phyloP scores from a whole-genome alignment of 2,888 invertebrate genomes.

The Synanthedon formicaeformis region DNA sequence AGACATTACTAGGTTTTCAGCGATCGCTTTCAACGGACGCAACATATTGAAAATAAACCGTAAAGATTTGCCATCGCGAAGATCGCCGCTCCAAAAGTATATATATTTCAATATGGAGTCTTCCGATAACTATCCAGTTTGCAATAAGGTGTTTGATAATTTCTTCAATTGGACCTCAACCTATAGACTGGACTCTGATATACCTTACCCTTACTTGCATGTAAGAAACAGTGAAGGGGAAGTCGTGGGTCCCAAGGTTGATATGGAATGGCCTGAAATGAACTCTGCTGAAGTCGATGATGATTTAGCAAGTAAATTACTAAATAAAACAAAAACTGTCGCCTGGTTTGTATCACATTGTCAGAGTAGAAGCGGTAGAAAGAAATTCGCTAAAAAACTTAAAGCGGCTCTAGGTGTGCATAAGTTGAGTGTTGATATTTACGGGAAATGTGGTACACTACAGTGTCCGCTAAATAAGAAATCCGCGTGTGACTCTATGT shows the following conservation, averaged over 20 bases:
- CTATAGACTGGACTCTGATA: constrained; percentile 51
- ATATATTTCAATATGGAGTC: constrained; percentile 55
- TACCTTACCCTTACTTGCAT: constrained; percentile 39
- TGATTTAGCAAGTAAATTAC: constrained; percentile 16
- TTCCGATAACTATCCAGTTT: constrained; percentile 43
- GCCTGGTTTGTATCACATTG: constrained; percentile 63
- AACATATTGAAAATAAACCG: constrained; percentile 14
- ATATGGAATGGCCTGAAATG: constrained; percentile 28
- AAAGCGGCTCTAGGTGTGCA: constrained; percentile 24
- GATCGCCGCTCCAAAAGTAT: constrained; percentile 44
- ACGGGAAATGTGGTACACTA: constrained; percentile 61
- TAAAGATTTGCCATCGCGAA: constrained; percentile 22
- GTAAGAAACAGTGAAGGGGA: constrained; percentile 29
- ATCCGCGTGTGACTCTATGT: constrained; percentile 29
- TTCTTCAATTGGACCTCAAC: constrained; percentile 61
- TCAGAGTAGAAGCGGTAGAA: constrained; percentile 29
- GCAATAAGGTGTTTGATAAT: constrained; percentile 29
- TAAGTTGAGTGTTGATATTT: constrained; percentile 57
- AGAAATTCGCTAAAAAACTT: constrained; percentile 23
- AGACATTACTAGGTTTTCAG: constrained; percentile 38
- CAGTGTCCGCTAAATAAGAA: constrained; percentile 25
- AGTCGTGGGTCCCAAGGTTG: constrained; percentile 37
- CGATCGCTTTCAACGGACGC: constrained; percentile 47
- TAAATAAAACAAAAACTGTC: constrained; percentile 42
- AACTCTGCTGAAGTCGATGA: constrained; percentile 13